Conservation (phyloP, 2,797 vertebrate species). For the Pseudomugil tenellus region DNA sequence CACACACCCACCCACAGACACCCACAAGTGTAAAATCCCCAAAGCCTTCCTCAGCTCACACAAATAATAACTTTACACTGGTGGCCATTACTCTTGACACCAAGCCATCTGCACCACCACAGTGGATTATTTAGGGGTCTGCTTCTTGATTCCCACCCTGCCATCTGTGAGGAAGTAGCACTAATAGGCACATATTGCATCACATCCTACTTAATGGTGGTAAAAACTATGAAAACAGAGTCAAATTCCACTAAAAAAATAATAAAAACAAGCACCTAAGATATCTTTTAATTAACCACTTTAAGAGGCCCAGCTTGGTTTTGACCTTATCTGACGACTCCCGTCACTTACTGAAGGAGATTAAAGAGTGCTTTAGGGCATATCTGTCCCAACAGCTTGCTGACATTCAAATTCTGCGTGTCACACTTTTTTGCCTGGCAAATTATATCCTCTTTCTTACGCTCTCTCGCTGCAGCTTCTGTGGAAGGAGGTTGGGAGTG, state of each 20-base stretch:
- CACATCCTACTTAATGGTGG: slow-evolving; percentile 19
- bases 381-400: slow-evolving; percentile 37
- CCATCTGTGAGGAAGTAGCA: slow-evolving; percentile 48
- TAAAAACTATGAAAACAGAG: slow-evolving; percentile 21
- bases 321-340: slow-evolving; percentile 38
- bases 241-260: slow-evolving; percentile 24
- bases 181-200: slow-evolving; percentile 20
- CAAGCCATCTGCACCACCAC: slow-evolving; percentile 55
- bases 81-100: slow-evolving; percentile 54
- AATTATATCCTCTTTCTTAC: slow-evolving; percentile 42
- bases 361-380: slow-evolving; percentile 39
- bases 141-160: slow-evolving; percentile 46
- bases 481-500: neutral
- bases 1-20: slow-evolving; percentile 6
- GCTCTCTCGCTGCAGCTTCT: slow-evolving; percentile 15
- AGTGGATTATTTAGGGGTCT: slow-evolving; percentile 50
- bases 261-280: slow-evolving; percentile 18
- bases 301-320: slow-evolving; percentile 33
- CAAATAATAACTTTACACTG: slow-evolving; percentile 53
- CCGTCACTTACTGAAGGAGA: slow-evolving; percentile 17
- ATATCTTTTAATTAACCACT: slow-evolving; percentile 56
- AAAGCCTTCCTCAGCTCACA: slow-evolving; percentile 19
- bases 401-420: slow-evolving; percentile 64
- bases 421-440: slow-evolving; percentile 58
- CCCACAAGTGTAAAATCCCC: slow-evolving; percentile 29